phyloP scores from a whole-genome alignment of 2,888 invertebrate species.

The Clistopyga incitator region DNA sequence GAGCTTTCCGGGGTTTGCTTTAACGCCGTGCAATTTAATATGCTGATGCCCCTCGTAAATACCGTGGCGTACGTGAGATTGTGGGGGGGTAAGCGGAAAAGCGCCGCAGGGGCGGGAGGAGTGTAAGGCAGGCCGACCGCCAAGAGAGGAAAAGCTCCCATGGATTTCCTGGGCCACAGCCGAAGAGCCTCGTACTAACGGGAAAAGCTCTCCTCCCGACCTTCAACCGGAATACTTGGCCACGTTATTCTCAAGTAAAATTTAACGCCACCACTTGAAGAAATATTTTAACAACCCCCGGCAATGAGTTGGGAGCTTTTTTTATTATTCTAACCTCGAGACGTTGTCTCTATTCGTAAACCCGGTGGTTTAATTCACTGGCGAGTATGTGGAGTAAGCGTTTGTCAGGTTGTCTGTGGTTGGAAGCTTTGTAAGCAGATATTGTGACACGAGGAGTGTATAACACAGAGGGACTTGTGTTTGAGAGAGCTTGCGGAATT shows the following conservation, averaged over 20 bases:
- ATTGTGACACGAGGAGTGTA: slow-evolving; percentile 26
- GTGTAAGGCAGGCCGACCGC: slow-evolving; percentile 1
- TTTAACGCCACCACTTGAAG: background rate
- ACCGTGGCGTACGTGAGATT: slow-evolving; percentile 67
- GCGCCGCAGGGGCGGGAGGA: background rate
- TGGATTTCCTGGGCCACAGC: slow-evolving; percentile 39
- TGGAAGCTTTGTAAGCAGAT: slow-evolving; percentile 36
- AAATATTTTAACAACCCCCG: background rate
- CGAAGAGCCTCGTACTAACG: slow-evolving; percentile 7
- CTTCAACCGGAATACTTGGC: slow-evolving; percentile 30
- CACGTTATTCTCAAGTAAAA: slow-evolving; percentile 16
- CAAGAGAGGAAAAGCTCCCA: slow-evolving; percentile 43
- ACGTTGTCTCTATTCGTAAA: background rate
- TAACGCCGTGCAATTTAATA: slow-evolving; percentile 72
- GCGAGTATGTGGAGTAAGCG: slow-evolving; percentile 6
- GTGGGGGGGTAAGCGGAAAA: slow-evolving; percentile 17
- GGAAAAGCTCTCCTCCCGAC: slow-evolving; percentile 22
- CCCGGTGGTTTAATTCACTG: slow-evolving; percentile 6
- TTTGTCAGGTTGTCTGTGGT: background rate
- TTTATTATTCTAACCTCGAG: background rate
- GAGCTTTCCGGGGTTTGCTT: slow-evolving; percentile 68
- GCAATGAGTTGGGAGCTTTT: slow-evolving; percentile 7
- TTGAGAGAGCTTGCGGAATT: slow-evolving; percentile 49
- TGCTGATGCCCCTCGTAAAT: slow-evolving; percentile 72
- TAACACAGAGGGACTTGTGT: slow-evolving; percentile 37